phyloP scores from a whole-genome alignment of 2,113 vertebrate species.

The Rattus norvegicus region DNA sequence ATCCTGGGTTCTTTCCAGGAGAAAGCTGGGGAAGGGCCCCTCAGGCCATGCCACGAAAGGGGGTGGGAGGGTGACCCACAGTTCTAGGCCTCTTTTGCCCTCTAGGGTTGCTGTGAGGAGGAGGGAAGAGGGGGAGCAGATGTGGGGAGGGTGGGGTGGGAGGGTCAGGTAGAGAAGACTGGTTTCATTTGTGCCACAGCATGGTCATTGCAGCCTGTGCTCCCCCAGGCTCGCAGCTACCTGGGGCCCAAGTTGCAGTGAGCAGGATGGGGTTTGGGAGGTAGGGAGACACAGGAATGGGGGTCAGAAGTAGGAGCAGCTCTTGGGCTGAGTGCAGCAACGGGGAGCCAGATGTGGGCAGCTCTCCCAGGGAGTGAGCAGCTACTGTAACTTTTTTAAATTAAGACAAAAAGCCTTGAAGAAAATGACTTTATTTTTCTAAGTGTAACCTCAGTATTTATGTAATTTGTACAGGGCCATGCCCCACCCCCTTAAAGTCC shows the following conservation, averaged over 20 bases:
- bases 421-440: slow-evolving; percentile 92
- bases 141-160: slow-evolving; percentile 24
- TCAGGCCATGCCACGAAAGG: slow-evolving; percentile 68
- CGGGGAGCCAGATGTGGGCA: slow-evolving; percentile 81
- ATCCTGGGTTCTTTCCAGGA: slow-evolving; percentile 77
- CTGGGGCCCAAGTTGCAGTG: slow-evolving; percentile 82
- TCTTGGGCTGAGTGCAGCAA: slow-evolving; percentile 68
- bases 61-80: slow-evolving; percentile 54
- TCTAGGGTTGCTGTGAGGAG: slow-evolving; percentile 70
- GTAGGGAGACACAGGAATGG: slow-evolving; percentile 65
- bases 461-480: slow-evolving; percentile 90
- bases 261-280: slow-evolving; percentile 78
- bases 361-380: slow-evolving; percentile 85
- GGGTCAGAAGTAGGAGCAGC: slow-evolving; percentile 69
- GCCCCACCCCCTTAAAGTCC: slow-evolving; percentile 65
- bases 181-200: slow-evolving; percentile 78
- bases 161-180: slow-evolving; percentile 65
- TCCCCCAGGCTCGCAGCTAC: slow-evolving; percentile 58
- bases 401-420: slow-evolving; percentile 88
- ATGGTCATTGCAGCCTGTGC: slow-evolving; percentile 75
- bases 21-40: slow-evolving; percentile 70
- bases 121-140: slow-evolving; percentile 77
- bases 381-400: slow-evolving; percentile 88
- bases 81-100: slow-evolving; percentile 70
- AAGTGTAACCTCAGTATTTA: slow-evolving; percentile 94